Conservation (phyloP, 1,140 invertebrate genomes). For the Linepithema humile region DNA sequence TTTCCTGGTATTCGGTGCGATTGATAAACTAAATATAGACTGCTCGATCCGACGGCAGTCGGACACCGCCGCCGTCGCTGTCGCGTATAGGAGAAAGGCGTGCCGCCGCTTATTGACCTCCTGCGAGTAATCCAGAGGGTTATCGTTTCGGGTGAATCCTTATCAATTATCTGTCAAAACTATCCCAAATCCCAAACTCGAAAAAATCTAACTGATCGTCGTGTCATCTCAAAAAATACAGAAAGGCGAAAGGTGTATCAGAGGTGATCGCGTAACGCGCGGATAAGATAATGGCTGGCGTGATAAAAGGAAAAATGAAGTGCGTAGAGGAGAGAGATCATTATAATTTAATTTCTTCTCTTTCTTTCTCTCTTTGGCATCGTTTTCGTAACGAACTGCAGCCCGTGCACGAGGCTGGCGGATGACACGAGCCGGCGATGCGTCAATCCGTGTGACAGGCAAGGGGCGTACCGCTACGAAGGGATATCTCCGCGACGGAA, state of each 20-base stretch:
- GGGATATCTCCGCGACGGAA: neutral
- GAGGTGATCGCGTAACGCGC: neutral
- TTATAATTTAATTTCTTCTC: conserved; percentile 29
- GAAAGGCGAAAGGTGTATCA: neutral
- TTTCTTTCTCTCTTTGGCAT: neutral
- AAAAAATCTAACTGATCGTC: neutral
- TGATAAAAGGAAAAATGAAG: conserved; percentile 2
- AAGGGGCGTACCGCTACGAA: neutral
- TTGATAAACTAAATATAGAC: conserved; percentile 71
- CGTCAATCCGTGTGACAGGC: neutral
- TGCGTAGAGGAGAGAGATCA: neutral
- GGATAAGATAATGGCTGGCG: conserved; percentile 51
- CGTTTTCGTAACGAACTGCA: conserved; percentile 44
- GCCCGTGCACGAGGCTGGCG: conserved; percentile 11
- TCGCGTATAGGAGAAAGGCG: conserved; percentile 55
- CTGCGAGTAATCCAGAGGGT: conserved; percentile 40
- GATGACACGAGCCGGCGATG: neutral
- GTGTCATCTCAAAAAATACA: neutral
- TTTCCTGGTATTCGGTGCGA: conserved; percentile 57
- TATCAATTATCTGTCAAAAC: conserved; percentile 15
- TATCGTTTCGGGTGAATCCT: conserved; percentile 44
- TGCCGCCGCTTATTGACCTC: conserved; percentile 58
- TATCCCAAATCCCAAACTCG: neutral
- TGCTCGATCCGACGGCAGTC: conserved; percentile 10
- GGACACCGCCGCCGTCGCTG: neutral